Evolutionary conservation across 2,113 vertebrate species (phyloP).

Genomic region (Orientallactaga bullata): DNA sequence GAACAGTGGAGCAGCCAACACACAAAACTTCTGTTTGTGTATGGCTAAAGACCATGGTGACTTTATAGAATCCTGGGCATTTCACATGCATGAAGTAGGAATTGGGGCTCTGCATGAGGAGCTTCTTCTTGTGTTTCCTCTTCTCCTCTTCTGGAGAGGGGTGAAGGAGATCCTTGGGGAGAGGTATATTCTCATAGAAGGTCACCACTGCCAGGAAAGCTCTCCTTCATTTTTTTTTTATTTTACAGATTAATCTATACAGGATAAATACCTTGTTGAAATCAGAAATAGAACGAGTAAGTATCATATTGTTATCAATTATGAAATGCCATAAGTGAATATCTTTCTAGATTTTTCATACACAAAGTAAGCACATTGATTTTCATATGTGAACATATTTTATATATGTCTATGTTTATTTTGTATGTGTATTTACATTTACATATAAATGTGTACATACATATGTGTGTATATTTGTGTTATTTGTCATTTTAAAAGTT

Average conservation of each 20-base stretch:
- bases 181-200: too few relatives aligned
- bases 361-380: background rate
- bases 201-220: too few relatives aligned
- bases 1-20: too few relatives aligned
- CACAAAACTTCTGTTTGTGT: too few relatives aligned
- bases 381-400: background rate
- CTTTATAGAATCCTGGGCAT: too few relatives aligned
- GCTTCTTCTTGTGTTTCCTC: too few relatives aligned
- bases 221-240: too few relatives aligned
- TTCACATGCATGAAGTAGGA: too few relatives aligned
- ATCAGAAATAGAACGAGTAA: conserved; percentile 15
- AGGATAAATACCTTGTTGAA: background rate
- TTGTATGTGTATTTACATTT: background rate
- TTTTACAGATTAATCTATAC: background rate
- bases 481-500: background rate
- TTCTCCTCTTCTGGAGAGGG: too few relatives aligned
- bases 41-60: too few relatives aligned
- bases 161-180: too few relatives aligned
- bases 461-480: background rate
- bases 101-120: too few relatives aligned
- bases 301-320: background rate
- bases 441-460: background rate
- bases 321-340: background rate
- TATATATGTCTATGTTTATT: background rate
- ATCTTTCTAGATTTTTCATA: background rate